phyloP scores from a whole-genome alignment of 2,113 vertebrate species.

The Bujurquina vittata region DNA sequence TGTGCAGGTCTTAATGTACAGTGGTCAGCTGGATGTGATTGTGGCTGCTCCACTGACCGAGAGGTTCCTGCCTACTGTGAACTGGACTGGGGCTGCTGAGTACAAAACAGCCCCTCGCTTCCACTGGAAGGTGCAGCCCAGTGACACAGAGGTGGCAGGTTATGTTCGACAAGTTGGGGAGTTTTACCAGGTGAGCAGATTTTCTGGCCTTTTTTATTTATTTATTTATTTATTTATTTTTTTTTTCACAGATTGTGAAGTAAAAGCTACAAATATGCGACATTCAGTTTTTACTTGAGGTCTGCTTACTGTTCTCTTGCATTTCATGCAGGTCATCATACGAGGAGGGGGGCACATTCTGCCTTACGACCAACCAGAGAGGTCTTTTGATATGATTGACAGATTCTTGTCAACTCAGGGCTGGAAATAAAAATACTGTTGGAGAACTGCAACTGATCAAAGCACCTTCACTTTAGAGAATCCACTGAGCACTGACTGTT shows the following conservation, averaged over 20 bases:
- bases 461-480: neutral
- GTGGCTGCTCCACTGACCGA: constrained; percentile 87
- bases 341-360: constrained; percentile 87
- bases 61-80: constrained; percentile 82
- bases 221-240: too few relatives aligned
- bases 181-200: constrained; percentile 84
- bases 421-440: constrained; percentile 55
- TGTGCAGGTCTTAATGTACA: constrained; percentile 85
- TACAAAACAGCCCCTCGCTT: constrained; percentile 76
- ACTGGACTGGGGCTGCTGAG: constrained; percentile 80
- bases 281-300: neutral
- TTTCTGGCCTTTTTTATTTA: fast-evolving
- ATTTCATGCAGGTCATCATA: constrained; percentile 80
- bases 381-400: constrained; percentile 87
- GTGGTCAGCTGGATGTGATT: constrained; percentile 88
- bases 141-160: constrained; percentile 86
- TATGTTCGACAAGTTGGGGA: constrained; percentile 84
- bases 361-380: constrained; percentile 84
- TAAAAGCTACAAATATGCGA: neutral
- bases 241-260: neutral
- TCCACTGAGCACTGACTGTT: neutral
- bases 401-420: constrained; percentile 84
- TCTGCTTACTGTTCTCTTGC: neutral
- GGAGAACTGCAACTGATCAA: neutral
- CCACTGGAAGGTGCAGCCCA: constrained; percentile 85